These are phyloP conservation scores for Psilopogon haemacephalus DNA, from an alignment of 2,113 vertebrate species.

Conservation along the genomic window DNA sequence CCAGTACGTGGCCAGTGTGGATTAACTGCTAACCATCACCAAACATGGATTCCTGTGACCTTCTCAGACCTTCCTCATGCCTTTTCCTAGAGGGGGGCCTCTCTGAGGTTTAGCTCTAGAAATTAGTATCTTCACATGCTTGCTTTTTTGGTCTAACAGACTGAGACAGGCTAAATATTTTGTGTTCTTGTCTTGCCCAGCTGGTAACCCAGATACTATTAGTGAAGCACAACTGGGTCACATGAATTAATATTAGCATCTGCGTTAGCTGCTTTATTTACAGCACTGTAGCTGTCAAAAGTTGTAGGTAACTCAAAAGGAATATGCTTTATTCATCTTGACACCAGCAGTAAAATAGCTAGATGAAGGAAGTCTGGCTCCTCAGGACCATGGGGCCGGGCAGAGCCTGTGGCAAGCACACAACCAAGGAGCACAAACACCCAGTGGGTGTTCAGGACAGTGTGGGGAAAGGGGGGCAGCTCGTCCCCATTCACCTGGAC, in stretches of 20 bases:
- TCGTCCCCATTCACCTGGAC: accelerated
- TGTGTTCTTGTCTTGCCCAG: slow-evolving; percentile 26
- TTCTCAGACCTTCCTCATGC: neutral
- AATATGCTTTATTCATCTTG: slow-evolving; percentile 34
- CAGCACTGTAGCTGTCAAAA: slow-evolving; percentile 54
- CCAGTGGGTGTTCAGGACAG: neutral
- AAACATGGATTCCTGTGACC: neutral
- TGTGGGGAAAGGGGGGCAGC: neutral
- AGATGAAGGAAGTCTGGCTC: neutral
- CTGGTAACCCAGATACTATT: slow-evolving; percentile 59
- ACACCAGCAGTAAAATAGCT: neutral
- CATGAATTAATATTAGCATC: slow-evolving; percentile 50
- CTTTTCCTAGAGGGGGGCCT: neutral
- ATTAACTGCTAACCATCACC: neutral
- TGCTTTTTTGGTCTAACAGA: neutral
- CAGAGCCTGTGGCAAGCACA: neutral
- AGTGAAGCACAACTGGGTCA: slow-evolving; percentile 58
- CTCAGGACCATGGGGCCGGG: neutral
- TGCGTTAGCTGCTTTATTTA: slow-evolving; percentile 62
- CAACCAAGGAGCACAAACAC: neutral
- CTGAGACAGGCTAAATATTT: slow-evolving; percentile 27
- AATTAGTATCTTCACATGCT: neutral
- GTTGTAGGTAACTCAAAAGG: slow-evolving; percentile 17
- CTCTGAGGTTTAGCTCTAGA: neutral
- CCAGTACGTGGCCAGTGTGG: accelerated